Base-by-base conservation (phyloP, 1,140 invertebrate species). In the Brachionus calyciflorus region DNA sequence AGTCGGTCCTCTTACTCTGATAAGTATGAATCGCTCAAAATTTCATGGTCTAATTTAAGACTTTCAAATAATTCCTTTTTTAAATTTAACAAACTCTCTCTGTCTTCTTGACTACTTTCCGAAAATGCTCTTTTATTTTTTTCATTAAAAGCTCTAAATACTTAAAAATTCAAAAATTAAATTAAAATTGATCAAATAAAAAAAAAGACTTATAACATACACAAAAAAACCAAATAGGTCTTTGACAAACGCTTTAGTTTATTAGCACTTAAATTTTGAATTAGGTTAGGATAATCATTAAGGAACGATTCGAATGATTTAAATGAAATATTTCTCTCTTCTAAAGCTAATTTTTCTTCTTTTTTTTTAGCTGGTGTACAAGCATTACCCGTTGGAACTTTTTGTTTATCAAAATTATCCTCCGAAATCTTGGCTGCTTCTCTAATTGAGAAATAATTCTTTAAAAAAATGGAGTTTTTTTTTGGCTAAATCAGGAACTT, bases 401-500 rank as follows among this genome's bases (percentile, higher is more conserved):
- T 65, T 24, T 65, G 33, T 33, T 55, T 49, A 40, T 73, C 69
- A 73, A 55, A 37, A 33, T 37, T 53, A 6, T 73, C 69, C 9
- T 73, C 69, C 0, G 51, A 51, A 49, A 73, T 73, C 40, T 73
- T 73, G 14, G 69, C 44, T 1, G 46, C 69, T 12, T 73, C 44
- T 19, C 69, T 73, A n/a, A n/a, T 73, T 2, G 51, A 26, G 12
- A 44, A 44, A 30, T 26, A 44, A 65, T 5, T 2, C 6, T 10
- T 1, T 48, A 48, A 70, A 41, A 40, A 21, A 9, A 46, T 76
- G 1, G 5, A 3, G 3, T 14, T 69, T 33, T 44, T 3, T 44
- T 48, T 48, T 55, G 28, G 37, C 46, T 48, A 40, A 9, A 28
- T n/a, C 17, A 12, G 3, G 37, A 51, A 89, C 90, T 88, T 87